Evolutionary conservation across 2,888 invertebrate species (phyloP), one percentile per base, ranked within the genome.

Genomic region (Lochmaea crataegi): DNA sequence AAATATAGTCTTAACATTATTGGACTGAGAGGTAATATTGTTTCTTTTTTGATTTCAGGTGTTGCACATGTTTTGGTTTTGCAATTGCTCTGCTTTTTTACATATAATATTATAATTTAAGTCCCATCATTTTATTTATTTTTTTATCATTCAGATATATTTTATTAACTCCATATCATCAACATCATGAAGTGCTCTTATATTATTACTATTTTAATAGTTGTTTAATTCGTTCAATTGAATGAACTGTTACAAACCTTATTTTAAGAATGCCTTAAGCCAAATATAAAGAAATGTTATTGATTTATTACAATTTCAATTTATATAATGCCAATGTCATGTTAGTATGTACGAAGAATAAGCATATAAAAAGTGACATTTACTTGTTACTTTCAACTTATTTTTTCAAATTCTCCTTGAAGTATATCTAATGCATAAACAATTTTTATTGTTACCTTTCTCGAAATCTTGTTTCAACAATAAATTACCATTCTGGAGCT

Each of bases 71-170:
- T 75, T 75, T 73, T 75, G 75, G 66, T 80, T 80, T 79, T 78
- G 79, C 79, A 79, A 78, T 75, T 76, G 77, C 80, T 77, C 77
- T 72, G 76, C 80, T 80, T 82, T 80, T 81, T 80, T 77, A 81
- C 81, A 80, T 79, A 79, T 82, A 80, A 75, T 76, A 72, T 48
- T 14, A 48, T 75, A 72, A 72, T 76, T 70, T 76, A 76, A 76
- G 75, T 72, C 58, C 60, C 75, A 76, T 77, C 75, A 71, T 78
- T 76, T 80, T 82, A 82, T 82, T 82, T 82, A 81, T 82, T 82
- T 80, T 79, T 81, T 76, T 76, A 77, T 79, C 77, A 77, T 78
- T 70, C 65, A 64, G 71, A 76, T 74, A 71, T 74, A 63, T 69
- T 64, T 75, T 66, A 70, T 67, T 73, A 70, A 70, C 67, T 66